Evolutionary conservation across 2,888 invertebrate genomes (phyloP), one percentile per base, ranked within the genome.

Genomic region (Melanophora roralis): DNA sequence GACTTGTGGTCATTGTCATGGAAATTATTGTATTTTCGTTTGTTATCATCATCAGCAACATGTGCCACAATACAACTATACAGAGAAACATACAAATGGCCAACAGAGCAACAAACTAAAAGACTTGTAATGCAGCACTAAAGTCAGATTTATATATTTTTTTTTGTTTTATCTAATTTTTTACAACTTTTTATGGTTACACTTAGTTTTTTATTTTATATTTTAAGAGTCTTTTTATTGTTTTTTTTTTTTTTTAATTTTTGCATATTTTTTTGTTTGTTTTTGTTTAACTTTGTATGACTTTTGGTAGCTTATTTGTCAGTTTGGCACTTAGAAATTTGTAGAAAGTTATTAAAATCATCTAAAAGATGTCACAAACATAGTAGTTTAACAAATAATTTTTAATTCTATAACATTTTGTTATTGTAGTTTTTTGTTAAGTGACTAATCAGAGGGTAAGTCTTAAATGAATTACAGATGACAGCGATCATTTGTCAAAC

Each of bases 271-370:
- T n/a, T 14, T 62, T 34, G 7, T 32, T 49, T 47, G 12, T 40
- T 49, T n/a, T 67, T 34, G 60, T 36, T 49, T 67, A 75, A 62
- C 21, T 76, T 76, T 69, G n/a, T 68, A 12, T 27, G 12, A 72
- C 57, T 80, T 68, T 49, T 67, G 67, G 49, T 80, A 36, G 23
- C 62, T 71, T 14, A 53, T 79, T 69, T 55, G 43, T 62, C 65
- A 47, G 43, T 71, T 65, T 75, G 67, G 51, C 62, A 68, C 49
- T 51, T 60, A 9, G 23, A 27, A 68, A 43, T 74, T 67, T 40
- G 65, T 76, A 80, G 79, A 80, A 80, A 80, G 79, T 80, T 80
- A 76, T 76, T 72, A 76, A 43, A 67, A 75, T 69, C 34, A 36
- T 57, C 32, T 74, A 51, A 60, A 74, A 59, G 65, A 73, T 73